phyloP scores from a whole-genome alignment of 2,888 invertebrate genomes.

The Thera britannica region DNA sequence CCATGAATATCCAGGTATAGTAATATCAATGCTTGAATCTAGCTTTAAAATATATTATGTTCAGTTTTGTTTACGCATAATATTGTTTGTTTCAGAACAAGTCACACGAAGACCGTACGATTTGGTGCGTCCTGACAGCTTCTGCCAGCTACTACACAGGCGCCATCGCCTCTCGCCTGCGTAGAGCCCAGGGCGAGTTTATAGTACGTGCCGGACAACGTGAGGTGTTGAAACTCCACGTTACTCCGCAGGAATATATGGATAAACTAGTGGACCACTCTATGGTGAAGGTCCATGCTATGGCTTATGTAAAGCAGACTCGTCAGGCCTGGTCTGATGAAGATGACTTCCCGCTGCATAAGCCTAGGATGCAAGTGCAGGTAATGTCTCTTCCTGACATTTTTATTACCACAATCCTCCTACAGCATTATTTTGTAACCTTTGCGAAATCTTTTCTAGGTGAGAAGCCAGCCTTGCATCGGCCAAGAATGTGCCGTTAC shows the following conservation, averaged over 20 bases:
- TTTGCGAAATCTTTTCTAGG: slow-evolving; percentile 51
- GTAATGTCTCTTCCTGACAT: slow-evolving; percentile 56
- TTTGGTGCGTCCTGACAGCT: slow-evolving; percentile 86
- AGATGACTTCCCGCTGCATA: slow-evolving; percentile 88
- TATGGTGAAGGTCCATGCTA: slow-evolving; percentile 89
- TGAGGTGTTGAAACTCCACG: slow-evolving; percentile 86
- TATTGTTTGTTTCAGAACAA: slow-evolving; percentile 75
- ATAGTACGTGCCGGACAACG: slow-evolving; percentile 86
- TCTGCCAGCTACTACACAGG: slow-evolving; percentile 89
- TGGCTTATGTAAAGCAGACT: slow-evolving; percentile 89
- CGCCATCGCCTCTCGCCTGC: slow-evolving; percentile 86
- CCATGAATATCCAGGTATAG: slow-evolving; percentile 86
- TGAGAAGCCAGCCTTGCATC: slow-evolving; percentile 78
- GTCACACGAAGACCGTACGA: slow-evolving; percentile 86
- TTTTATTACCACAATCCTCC: neutral
- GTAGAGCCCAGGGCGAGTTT: slow-evolving; percentile 86
- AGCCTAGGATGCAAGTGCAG: slow-evolving; percentile 87
- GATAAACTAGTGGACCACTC: slow-evolving; percentile 88
- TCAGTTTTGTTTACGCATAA: neutral
- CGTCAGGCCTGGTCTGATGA: slow-evolving; percentile 90
- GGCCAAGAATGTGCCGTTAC: slow-evolving; percentile 82
- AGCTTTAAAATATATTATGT: neutral
- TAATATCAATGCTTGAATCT: neutral
- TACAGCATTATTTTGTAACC: neutral
- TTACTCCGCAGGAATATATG: slow-evolving; percentile 88